Evolutionary conservation across 1,140 invertebrate species (phyloP).

Genomic region (Anoplophora glabripennis): DNA sequence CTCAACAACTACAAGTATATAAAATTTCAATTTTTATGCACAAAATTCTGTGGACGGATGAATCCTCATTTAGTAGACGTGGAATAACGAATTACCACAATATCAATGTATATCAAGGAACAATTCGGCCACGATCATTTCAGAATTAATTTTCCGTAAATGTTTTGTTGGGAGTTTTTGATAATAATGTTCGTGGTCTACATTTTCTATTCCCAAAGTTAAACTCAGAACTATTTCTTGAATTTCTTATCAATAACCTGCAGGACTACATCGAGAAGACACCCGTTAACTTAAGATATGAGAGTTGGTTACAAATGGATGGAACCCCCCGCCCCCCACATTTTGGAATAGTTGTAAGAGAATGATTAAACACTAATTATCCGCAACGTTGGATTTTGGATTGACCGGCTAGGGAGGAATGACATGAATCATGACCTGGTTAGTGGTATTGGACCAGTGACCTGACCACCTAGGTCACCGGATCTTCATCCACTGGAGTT

Average conservation of each 20-base stretch:
- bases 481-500: too few relatives aligned
- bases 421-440: neutral
- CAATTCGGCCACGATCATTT: conserved; percentile 3
- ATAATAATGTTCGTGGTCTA: conserved; percentile 9
- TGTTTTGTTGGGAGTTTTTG: conserved; percentile 5
- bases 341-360: too few relatives aligned
- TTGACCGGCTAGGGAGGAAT: conserved; percentile 2
- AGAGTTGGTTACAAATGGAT: too few relatives aligned
- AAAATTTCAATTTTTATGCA: neutral
- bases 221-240: conserved; percentile 10
- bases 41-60: too few relatives aligned
- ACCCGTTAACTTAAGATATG: too few relatives aligned
- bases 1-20: neutral
- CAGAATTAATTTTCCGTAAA: conserved; percentile 8
- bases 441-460: conserved; percentile 1
- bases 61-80: too few relatives aligned
- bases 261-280: too few relatives aligned
- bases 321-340: too few relatives aligned
- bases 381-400: conserved; percentile 8
- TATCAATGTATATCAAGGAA: too few relatives aligned
- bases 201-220: conserved; percentile 1
- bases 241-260: conserved; percentile 7
- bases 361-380: neutral
- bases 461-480: too few relatives aligned
- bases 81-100: too few relatives aligned